A percentile compares a stretch with the other conserved stretches of the same genome.
Evolutionary conservation across 2,113 vertebrate genomes (phyloP).

Genomic region (Hemichromis elongatus): DNA sequence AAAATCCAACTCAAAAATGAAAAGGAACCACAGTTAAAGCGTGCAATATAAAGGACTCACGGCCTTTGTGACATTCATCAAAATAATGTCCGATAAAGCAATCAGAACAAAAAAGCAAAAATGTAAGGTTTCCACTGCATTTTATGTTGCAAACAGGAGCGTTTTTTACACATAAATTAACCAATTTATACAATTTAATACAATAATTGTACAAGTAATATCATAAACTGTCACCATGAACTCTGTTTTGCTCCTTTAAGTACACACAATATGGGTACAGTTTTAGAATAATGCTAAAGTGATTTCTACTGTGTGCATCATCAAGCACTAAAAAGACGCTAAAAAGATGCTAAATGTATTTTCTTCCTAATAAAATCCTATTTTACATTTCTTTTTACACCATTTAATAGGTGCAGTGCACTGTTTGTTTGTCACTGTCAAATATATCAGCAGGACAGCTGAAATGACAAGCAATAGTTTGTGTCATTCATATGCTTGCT

Average conservation of each 20-base stretch:
- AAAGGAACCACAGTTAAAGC: background rate
- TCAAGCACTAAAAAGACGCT: background rate
- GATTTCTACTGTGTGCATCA: background rate
- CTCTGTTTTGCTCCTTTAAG: background rate
- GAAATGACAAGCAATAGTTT: background rate
- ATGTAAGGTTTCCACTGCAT: background rate
- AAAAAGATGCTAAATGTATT: background rate
- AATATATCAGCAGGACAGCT: background rate
- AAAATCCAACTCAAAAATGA: background rate
- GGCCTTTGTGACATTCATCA: background rate
- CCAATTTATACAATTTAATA: background rate
- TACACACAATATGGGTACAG: background rate
- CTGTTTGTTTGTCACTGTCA: background rate
- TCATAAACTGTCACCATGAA: background rate
- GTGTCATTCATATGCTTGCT: background rate
- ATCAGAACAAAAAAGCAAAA: background rate
- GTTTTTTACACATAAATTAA: background rate
- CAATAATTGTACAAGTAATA: background rate
- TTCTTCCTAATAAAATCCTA: background rate
- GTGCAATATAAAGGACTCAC: background rate
- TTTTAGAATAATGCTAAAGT: background rate
- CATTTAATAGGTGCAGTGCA: background rate
- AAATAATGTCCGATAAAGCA: background rate
- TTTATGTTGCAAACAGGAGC: background rate
- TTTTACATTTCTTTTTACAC: background rate